A percentile compares a stretch with the other conserved stretches of the same genome.
Evolutionary conservation across 2,888 invertebrate species (phyloP).

Genomic region (Toxonevra muliebris): DNA sequence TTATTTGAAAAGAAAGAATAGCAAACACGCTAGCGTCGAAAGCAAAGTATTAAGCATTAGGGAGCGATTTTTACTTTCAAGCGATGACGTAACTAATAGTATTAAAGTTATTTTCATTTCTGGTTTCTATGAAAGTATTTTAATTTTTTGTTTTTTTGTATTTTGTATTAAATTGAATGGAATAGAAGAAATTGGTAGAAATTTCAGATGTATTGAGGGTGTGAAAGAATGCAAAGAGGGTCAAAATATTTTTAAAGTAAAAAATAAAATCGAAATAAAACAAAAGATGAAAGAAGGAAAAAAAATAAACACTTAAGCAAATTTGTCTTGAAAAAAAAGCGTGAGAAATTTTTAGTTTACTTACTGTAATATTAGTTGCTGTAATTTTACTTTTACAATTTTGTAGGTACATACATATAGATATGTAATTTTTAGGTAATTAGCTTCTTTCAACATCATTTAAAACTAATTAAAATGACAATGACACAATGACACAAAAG

Average conservation of each 20-base stretch:
- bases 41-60: conserved; percentile 11
- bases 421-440: conserved; percentile 3
- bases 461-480: conserved; percentile 28
- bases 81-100: conserved; percentile 29
- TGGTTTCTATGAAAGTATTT: conserved; percentile 10
- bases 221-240: conserved; percentile 17
- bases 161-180: neutral
- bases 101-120: conserved; percentile 24
- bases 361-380: no score
- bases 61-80: conserved; percentile 7
- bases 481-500: conserved; percentile 10
- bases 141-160: no score
- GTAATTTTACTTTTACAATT: no score
- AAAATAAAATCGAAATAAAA: neutral
- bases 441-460: conserved; percentile 4
- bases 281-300: neutral
- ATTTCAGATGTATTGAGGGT: conserved; percentile 17
- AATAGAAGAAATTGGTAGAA: neutral
- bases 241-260: neutral
- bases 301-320: neutral
- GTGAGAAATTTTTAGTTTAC: no score
- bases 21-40: conserved; percentile 9
- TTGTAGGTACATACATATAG: neutral
- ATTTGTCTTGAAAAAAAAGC: no score
- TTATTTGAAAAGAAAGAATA: conserved; percentile 15